Conservation (phyloP, 2,113 vertebrate genomes). For the Hipposideros armiger region DNA sequence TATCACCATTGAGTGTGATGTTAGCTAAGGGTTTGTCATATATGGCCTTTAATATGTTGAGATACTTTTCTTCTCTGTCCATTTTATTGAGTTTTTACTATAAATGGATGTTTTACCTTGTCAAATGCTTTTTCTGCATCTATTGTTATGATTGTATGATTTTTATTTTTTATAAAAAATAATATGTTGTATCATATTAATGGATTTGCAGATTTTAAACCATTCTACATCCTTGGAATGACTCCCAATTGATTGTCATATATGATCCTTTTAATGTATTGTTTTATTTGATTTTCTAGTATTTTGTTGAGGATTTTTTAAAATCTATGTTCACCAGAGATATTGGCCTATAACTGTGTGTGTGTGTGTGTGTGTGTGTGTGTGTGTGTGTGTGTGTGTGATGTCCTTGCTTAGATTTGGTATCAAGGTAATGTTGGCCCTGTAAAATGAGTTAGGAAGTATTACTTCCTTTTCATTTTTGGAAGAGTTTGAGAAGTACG, state of each 20-base stretch:
- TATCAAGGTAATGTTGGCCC: neutral
- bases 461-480: neutral
- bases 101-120: neutral
- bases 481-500: neutral
- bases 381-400: neutral
- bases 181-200: no score
- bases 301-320: no score
- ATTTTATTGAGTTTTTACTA: neutral
- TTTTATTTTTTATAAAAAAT: no score
- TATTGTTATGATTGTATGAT: neutral
- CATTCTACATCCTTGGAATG: neutral
- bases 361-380: no score
- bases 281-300: neutral
- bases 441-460: neutral
- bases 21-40: no score
- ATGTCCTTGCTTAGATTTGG: no score
- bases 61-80: neutral
- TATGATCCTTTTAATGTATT: neutral
- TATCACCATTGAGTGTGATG: neutral
- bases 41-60: neutral
- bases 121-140: neutral
- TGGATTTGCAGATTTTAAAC: no score
- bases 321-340: no score
- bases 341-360: no score
- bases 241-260: neutral